phyloP scores from a whole-genome alignment of 2,113 vertebrate genomes.

The Colistium nudipinnis region DNA sequence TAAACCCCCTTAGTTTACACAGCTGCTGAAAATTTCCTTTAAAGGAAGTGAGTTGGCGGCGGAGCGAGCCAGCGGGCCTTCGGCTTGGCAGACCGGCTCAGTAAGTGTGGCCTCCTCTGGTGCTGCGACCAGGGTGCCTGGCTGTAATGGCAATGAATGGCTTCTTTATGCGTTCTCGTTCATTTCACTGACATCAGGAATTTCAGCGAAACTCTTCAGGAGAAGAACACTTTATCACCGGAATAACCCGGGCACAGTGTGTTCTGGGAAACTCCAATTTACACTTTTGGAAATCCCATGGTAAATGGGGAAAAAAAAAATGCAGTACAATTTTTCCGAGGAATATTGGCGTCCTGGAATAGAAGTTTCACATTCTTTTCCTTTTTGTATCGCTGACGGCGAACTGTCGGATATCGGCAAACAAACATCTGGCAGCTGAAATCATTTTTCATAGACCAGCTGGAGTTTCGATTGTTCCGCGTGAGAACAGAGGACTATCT shows the following conservation, averaged over 20 bases:
- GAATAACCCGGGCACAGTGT: not conserved
- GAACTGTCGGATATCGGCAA: not conserved
- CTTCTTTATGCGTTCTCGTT: not conserved
- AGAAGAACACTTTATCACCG: not conserved
- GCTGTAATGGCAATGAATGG: not conserved
- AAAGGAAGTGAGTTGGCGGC: slow-evolving; percentile 78
- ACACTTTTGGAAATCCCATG: not conserved
- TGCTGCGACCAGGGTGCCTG: not conserved
- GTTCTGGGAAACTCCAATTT: not conserved
- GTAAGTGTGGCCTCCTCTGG: slow-evolving; percentile 8
- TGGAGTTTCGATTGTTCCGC: too few species aligned
- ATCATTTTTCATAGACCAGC: not conserved
- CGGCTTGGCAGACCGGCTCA: not conserved
- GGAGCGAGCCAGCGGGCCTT: slow-evolving; percentile 13
- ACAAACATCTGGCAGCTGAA: not conserved
- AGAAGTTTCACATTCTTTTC: not conserved
- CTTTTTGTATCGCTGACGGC: not conserved
- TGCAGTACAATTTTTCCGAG: not conserved
- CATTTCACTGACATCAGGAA: not conserved
- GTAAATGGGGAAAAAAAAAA: not conserved
- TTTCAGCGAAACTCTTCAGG: not conserved
- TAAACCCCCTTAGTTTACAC: slow-evolving; percentile 74
- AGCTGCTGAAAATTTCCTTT: slow-evolving; percentile 83
- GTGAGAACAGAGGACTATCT: too few species aligned
- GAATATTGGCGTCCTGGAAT: not conserved